Evolutionary conservation across 2,888 invertebrate species (phyloP).

Genomic region (Halictus quadricinctus): DNA sequence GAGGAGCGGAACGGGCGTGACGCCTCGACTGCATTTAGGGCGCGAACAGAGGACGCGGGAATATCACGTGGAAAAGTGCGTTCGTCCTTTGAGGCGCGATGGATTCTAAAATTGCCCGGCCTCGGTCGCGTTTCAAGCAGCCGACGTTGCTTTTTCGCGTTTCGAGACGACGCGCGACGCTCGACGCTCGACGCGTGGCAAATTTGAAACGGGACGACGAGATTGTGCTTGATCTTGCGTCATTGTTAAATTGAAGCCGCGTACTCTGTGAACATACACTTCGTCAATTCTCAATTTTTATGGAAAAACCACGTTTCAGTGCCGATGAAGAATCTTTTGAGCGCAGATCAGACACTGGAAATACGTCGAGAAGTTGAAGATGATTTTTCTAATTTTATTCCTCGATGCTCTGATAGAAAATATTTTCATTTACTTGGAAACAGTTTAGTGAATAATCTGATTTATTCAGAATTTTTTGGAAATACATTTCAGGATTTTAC

Average conservation of each 20-base stretch:
- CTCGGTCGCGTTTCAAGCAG: neutral
- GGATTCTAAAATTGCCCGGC: constrained; percentile 30
- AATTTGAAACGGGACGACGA: neutral
- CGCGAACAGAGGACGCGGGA: constrained; percentile 37
- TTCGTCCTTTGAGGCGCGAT: constrained; percentile 19
- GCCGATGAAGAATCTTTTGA: neutral
- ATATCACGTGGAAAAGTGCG: constrained; percentile 36
- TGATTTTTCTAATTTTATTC: too few relatives aligned
- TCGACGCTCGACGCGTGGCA: neutral
- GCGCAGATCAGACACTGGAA: too few relatives aligned
- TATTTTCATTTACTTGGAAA: too few relatives aligned
- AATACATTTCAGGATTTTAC: too few relatives aligned
- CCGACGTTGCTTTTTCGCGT: constrained; percentile 3
- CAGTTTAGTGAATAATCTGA: too few relatives aligned
- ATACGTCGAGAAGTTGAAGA: too few relatives aligned
- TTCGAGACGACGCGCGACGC: neutral
- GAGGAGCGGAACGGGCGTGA: constrained; percentile 31
- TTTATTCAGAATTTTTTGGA: too few relatives aligned
- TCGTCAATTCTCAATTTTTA: neutral
- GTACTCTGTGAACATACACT: neutral
- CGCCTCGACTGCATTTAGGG: constrained; percentile 45
- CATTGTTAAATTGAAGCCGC: neutral
- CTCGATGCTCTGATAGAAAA: too few relatives aligned
- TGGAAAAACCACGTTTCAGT: neutral
- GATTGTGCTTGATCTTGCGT: neutral